phyloP scores from a whole-genome alignment of 2,797 vertebrate genomes.

The Echeneis naucrates region DNA sequence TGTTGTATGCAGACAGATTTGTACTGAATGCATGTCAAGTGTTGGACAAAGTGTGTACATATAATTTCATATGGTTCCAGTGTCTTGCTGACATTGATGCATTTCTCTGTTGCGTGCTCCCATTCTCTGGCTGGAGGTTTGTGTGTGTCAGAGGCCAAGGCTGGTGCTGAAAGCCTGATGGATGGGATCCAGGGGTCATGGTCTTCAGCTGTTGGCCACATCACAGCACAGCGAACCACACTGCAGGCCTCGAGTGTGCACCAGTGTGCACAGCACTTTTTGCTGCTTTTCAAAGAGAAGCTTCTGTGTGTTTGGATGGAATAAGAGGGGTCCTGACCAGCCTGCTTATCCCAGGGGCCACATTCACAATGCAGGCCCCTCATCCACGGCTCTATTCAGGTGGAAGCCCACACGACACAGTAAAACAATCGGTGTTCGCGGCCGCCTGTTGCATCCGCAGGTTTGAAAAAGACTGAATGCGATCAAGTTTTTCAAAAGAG shows the following conservation, averaged over 20 bases:
- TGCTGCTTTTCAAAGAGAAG: conserved; percentile 41
- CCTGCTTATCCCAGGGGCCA: conserved; percentile 9
- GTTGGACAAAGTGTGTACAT: conserved; percentile 31
- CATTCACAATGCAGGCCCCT: conserved; percentile 25
- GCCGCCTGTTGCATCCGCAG: not conserved
- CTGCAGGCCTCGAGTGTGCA: conserved; percentile 38
- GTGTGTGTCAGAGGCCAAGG: conserved; percentile 68
- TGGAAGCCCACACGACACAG: not conserved
- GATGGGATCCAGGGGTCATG: conserved; percentile 73
- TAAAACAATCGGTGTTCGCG: not conserved
- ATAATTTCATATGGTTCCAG: conserved; percentile 47
- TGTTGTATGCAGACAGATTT: conserved; percentile 15
- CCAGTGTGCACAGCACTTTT: conserved; percentile 17
- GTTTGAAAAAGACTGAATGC: conserved; percentile 8
- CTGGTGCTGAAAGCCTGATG: conserved; percentile 76
- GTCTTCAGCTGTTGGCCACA: conserved; percentile 77
- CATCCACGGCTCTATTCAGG: not conserved
- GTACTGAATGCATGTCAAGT: conserved; percentile 17
- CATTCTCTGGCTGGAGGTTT: conserved; percentile 51
- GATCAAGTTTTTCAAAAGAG: not conserved
- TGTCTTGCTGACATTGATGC: conserved; percentile 59
- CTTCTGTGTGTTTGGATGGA: conserved; percentile 26
- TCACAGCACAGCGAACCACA: conserved; percentile 43
- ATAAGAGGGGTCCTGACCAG: not conserved
- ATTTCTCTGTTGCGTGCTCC: conserved; percentile 56